Conservation (phyloP, 2,797 vertebrate genomes). For the Mastacembelus armatus region DNA sequence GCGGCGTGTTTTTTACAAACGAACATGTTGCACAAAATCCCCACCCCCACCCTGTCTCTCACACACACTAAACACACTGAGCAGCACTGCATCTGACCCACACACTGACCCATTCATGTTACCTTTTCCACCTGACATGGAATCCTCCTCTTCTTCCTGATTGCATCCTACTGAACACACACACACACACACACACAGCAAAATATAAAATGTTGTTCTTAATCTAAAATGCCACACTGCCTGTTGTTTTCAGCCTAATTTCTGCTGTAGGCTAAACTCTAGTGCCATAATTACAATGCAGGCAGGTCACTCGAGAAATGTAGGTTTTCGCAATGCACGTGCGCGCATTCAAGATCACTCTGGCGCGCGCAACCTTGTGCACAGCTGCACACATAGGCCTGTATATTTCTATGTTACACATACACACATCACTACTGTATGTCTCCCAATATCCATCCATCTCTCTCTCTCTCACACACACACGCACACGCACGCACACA, state of each 20-base stretch:
- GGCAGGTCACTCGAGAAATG: conserved; percentile 50
- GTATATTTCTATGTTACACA: conserved; percentile 9
- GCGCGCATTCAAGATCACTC: conserved; percentile 17
- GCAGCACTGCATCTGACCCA: conserved; percentile 51
- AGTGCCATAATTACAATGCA: conserved; percentile 38
- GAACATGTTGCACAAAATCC: conserved; percentile 6
- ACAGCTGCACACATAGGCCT: conserved; percentile 23
- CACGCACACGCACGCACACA: conserved; percentile 63
- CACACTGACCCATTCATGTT: conserved; percentile 61
- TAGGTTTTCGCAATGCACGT: conserved; percentile 23
- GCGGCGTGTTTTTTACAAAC: conserved; percentile 21
- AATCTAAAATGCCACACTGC: conserved; percentile 16
- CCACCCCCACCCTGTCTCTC: background rate
- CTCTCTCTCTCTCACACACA: conserved; percentile 7
- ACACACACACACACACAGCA: conserved; percentile 8
- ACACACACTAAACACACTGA: conserved; percentile 26
- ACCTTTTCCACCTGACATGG: conserved; percentile 67
- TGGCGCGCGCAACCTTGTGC: conserved; percentile 8
- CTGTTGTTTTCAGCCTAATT: conserved; percentile 37
- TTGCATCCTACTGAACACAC: conserved; percentile 30
- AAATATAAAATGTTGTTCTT: conserved; percentile 13
- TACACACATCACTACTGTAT: conserved; percentile 30
- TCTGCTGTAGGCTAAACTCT: conserved; percentile 33
- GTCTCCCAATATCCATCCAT: background rate
- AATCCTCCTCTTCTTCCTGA: conserved; percentile 42